A percentile compares a stretch with the other conserved stretches of the same genome.
Evolutionary conservation across 1,140 invertebrate species (phyloP).

Genomic region (Apis florea): DNA sequence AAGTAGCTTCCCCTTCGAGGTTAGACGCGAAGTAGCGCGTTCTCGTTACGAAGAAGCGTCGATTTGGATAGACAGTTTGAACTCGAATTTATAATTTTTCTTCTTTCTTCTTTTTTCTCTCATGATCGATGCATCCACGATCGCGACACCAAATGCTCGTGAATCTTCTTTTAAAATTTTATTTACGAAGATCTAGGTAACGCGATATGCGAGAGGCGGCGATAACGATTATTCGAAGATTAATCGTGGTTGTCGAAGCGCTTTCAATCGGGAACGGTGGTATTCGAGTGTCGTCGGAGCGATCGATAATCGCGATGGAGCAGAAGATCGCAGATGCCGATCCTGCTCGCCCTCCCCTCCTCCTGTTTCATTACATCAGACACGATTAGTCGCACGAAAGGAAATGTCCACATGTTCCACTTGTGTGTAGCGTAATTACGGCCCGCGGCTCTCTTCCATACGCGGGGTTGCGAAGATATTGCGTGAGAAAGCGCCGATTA

Average conservation of each 20-base stretch:
- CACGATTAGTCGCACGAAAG: slow-evolving; percentile 23
- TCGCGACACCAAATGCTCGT: too few relatives aligned
- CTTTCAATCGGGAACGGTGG: not conserved
- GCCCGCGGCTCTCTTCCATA: not conserved
- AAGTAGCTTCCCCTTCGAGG: too few relatives aligned
- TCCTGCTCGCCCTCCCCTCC: too few relatives aligned
- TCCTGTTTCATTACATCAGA: not conserved
- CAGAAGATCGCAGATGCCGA: not conserved
- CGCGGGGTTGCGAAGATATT: not conserved
- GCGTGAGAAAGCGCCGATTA: not conserved
- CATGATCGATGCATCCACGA: too few relatives aligned
- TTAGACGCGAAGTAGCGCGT: too few relatives aligned
- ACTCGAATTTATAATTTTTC: too few relatives aligned
- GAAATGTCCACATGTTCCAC: slow-evolving; percentile 8
- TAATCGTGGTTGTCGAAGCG: not conserved
- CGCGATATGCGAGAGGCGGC: not conserved
- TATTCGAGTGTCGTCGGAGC: not conserved
- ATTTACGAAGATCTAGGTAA: not conserved
- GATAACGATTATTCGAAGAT: not conserved
- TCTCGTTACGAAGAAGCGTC: too few relatives aligned
- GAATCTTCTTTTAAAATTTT: too few relatives aligned
- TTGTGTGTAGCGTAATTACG: slow-evolving; percentile 3
- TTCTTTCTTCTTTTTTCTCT: too few relatives aligned
- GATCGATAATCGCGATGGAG: not conserved
- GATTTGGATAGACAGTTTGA: too few relatives aligned